Evolutionary conservation across 2,797 vertebrate genomes (phyloP), one percentile per base, ranked within the genome.

Genomic region (Naso thynnoides): DNA sequence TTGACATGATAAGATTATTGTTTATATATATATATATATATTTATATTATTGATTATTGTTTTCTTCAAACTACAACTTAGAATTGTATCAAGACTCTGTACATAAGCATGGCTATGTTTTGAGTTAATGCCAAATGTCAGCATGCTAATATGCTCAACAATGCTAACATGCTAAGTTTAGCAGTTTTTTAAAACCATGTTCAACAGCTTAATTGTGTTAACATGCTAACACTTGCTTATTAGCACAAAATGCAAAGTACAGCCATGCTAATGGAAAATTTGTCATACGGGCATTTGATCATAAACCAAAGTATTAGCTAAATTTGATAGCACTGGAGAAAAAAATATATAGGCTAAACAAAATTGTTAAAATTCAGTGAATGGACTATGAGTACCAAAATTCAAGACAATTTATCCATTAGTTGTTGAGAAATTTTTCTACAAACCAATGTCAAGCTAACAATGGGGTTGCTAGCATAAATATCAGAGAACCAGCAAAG

Each of bases 1-100:
- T 13, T 47, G 10, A 42, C 0, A 0, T 19, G 5, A 47, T 27
- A 23, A 24, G 4, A 48, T n/a, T 0, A 2, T 41, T 21, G n/a
- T n/a, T n/a, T n/a, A n/a, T n/a, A n/a, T n/a, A n/a, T n/a, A n/a
- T n/a, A n/a, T n/a, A n/a, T n/a, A n/a, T n/a, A n/a, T n/a, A n/a
- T n/a, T n/a, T n/a, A n/a, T n/a, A n/a, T n/a, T n/a, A n/a, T n/a
- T n/a, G n/a, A n/a, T n/a, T n/a, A n/a, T 38, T 52, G 1, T 19
- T 16, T 23, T 57, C 3, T 6, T 5, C 29, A 24, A 56, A 24
- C 42, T 44, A 48, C 15, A 6, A 10, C 11, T 36, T 36, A 36
- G 33, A 36, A 36, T 36, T 36, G 33, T 36, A 1, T 36, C 33
- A 36, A 1, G 6, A 36, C 8, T 36, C 33, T 36, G 33, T 36